Conservation (phyloP, 2,113 vertebrate genomes). For the Glaucomys volans region DNA sequence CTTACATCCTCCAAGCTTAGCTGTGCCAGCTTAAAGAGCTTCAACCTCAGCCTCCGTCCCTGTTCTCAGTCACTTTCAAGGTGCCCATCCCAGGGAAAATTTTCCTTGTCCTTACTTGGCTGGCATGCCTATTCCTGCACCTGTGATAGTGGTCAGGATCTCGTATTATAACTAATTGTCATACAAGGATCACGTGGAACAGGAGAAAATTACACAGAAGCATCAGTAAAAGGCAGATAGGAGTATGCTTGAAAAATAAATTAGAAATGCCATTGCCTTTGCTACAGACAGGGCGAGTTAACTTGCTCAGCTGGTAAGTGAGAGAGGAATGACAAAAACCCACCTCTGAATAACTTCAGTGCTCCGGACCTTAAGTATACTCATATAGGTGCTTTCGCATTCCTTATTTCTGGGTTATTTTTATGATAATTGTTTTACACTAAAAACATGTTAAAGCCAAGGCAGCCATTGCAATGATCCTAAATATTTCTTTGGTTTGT, state of each 20-base stretch:
- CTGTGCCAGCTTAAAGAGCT: neutral
- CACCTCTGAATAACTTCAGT: neutral
- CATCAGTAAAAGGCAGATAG: constrained; percentile 1
- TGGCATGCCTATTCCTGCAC: neutral
- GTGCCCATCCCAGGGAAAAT: neutral
- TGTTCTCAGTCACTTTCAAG: neutral
- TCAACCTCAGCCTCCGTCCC: neutral
- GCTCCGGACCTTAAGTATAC: neutral
- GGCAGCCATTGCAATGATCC: neutral
- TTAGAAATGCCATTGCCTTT: neutral
- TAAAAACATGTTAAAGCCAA: neutral
- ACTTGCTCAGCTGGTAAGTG: neutral
- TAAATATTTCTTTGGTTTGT: constrained; percentile 30
- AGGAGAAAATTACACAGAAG: constrained; percentile 14
- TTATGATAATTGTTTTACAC: constrained; percentile 46
- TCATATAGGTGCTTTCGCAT: neutral
- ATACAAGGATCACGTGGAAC: neutral
- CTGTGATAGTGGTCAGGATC: neutral
- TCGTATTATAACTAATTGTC: neutral
- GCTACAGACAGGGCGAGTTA: neutral
- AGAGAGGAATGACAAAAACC: neutral
- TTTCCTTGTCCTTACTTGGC: neutral
- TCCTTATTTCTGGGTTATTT: neutral
- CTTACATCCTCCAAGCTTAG: neutral
- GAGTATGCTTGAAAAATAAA: constrained; percentile 27